Evolutionary conservation across 1,140 invertebrate genomes (phyloP), one percentile per base, ranked within the genome.

Genomic region (Elymnias hypermnestra): DNA sequence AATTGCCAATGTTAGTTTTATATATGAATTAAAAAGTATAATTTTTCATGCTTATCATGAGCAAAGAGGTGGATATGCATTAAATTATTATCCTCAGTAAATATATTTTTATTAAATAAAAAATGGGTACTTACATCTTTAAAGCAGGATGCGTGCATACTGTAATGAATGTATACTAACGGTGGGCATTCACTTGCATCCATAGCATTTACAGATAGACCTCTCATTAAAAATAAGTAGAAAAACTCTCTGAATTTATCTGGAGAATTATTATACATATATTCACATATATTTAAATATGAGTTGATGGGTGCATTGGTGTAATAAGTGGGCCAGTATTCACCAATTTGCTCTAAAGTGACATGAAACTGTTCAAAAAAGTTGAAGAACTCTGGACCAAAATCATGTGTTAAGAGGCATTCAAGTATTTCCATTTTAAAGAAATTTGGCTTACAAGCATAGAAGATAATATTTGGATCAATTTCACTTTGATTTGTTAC

Each of bases 371-470:
- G 49, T 35, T 82, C 76, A 45, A 53, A 49, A 39, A 70, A 74
- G 48, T 81, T 63, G 63, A 81, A 87, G 38, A 81, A 86, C 7
- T 82, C 70, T 42, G 79, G 82, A 1, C 72, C 79, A 5, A 87
- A 44, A 41, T 83, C 68, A 45, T 72, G 63, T 35, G 63, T 66
- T 8, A 87, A 50, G 19, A 87, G 47, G 18, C 63, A 57, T 51
- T 73, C 68, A 2, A 86, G 44, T 45, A 82, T 79, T 46, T 78
- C 73, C 51, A 72, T 69, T 39, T 83, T 81, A 31, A 84, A 87
- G 45, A 72, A 77, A 41, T 86, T 70, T 42, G 83, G 82, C 36
- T 83, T 85, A 51, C 86, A 87, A 18, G 81, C 79, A 39, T 64
- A 52, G 1, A 76, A 38, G 18, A 87, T 72, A 22, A 84, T 73